These are phyloP conservation scores for Vulpes vulpes DNA, from an alignment of 2,113 vertebrate genomes.

Conservation along the genomic window DNA sequence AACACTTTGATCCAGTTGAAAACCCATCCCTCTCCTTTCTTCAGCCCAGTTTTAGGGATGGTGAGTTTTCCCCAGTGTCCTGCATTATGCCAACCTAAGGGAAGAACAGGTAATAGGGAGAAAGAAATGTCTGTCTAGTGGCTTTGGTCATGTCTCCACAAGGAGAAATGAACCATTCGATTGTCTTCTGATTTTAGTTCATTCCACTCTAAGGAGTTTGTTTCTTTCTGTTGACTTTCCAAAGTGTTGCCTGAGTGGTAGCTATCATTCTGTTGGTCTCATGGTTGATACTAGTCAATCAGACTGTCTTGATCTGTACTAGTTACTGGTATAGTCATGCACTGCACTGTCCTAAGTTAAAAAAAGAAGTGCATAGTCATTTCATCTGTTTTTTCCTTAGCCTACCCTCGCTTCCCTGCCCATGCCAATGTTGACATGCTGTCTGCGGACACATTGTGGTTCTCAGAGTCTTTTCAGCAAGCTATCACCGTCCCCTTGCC, in stretches of 20 bases:
- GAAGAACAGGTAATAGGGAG: conserved; percentile 37
- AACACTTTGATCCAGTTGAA: conserved; percentile 45
- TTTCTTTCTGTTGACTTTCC: conserved; percentile 51
- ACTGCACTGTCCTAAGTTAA: neutral
- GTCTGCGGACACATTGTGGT: neutral
- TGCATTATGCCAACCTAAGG: neutral
- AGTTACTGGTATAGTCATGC: neutral
- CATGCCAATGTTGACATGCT: neutral
- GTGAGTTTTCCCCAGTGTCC: neutral
- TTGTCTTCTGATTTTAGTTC: conserved; percentile 17
- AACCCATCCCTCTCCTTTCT: neutral
- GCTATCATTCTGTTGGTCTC: neutral
- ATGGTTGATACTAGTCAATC: neutral
- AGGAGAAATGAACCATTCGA: neutral
- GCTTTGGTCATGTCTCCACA: conserved; percentile 34
- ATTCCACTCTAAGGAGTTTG: conserved; percentile 3
- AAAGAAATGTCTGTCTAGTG: conserved; percentile 6
- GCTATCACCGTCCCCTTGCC: neutral
- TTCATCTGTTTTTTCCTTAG: conserved; percentile 1
- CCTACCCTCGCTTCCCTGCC: neutral
- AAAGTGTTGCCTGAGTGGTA: neutral
- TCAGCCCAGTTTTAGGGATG: neutral
- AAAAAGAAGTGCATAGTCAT: neutral
- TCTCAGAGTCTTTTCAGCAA: neutral
- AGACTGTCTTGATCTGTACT: neutral